Conservation (phyloP, 1,140 invertebrate species). For the Metaphire vulgaris region DNA sequence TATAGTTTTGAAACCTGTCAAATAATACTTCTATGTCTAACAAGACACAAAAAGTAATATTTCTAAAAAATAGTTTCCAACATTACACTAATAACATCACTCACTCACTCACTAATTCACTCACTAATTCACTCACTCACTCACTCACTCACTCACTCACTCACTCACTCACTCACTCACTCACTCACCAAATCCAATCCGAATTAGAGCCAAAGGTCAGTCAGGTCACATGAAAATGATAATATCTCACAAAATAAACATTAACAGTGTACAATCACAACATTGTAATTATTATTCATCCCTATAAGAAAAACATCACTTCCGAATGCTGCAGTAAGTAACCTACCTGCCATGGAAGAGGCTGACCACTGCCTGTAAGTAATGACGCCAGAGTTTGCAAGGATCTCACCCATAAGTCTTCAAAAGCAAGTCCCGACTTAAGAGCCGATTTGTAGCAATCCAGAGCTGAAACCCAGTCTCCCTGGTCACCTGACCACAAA, state of each 20-base stretch:
- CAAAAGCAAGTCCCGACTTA: not conserved
- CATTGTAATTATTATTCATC: not conserved
- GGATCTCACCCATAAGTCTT: slow-evolving; percentile 8
- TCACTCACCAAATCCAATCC: not conserved
- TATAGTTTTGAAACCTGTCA: not conserved
- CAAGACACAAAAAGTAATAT: no score
- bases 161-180: no score
- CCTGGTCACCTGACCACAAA: slow-evolving; percentile 11
- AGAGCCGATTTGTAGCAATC: not conserved
- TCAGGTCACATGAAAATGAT: not conserved
- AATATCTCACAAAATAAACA: not conserved
- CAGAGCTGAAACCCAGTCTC: slow-evolving; percentile 11
- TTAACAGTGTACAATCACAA: not conserved
- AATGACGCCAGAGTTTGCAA: slow-evolving; percentile 6
- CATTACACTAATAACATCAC: no score
- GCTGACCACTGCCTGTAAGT: slow-evolving; percentile 14
- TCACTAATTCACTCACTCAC: no score
- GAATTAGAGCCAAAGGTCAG: not conserved
- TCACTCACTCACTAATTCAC: no score
- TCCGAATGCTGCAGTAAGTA: not conserved
- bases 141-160: no score
- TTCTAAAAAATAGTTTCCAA: no score
- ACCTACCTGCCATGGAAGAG: slow-evolving; percentile 23
- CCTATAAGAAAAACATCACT: not conserved
- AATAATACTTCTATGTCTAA: no score